Base-by-base conservation (phyloP, 2,888 invertebrate species). In the Lumbricus terrestris region DNA sequence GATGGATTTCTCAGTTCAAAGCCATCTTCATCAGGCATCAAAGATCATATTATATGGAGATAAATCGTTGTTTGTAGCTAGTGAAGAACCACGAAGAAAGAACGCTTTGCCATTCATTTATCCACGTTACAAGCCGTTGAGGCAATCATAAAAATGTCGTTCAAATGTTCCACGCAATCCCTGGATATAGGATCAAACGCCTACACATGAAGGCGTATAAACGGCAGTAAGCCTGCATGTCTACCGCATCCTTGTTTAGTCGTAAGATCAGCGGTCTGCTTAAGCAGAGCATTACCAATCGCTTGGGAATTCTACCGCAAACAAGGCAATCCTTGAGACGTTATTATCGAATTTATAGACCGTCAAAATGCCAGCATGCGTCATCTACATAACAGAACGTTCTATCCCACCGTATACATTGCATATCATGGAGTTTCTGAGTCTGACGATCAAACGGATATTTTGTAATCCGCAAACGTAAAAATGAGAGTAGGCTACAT, bases 301-400 rank as follows among this genome's bases (percentile, higher is more conserved):
- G 69, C 69, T 69, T 69, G n/a, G 69, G 69, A 69, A 69, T 69
- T 69, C 69, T n/a, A 69, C n/a, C 69, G 69, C n/a, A 69, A 69
- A 69, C 69, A n/a, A 69, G 4, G 29, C n/a, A n/a, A n/a, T 69
- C 47, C 11, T 69, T 69, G 13, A 47, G n/a, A 69, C 29, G 11
- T 8, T 69, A n/a, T 69, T 69, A n/a, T n/a, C 8, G 69, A 69
- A 29, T n/a, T 69, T 69, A n/a, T 69, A n/a, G 69, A 69, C 69
- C 69, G 69, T 69, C 29, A 69, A 69, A 69, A 69, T 69, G 69
- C 8, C 69, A n/a, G 69, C n/a, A 11, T 69, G n/a, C 69, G 29
- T 69, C 69, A 47, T 69, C 18, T 4, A 69, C 8, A 69, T 5
- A 11, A 69, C 8, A 69, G 8, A 23, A 23, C 23, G 5, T 69